Percentiles rank a stretch among this genome's conserved stretches.
Evolutionary conservation across 2,888 invertebrate genomes (phyloP).

Genomic region (Choristoneura rosaceana): DNA sequence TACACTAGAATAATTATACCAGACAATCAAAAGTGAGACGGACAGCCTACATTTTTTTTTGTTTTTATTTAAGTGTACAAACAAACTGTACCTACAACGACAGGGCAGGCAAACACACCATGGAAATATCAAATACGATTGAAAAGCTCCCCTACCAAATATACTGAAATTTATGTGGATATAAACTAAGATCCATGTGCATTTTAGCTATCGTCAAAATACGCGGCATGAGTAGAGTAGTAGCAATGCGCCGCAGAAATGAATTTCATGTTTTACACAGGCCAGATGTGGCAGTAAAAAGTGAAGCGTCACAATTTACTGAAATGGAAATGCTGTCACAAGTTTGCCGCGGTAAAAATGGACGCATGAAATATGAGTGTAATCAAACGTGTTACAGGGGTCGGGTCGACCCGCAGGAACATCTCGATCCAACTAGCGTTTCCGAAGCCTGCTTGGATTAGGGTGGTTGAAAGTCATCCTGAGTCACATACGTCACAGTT

Average conservation of each 20-base stretch:
- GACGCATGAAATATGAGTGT: conserved; percentile 62
- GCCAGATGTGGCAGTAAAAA: conserved; percentile 59
- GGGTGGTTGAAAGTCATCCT: conserved; percentile 1
- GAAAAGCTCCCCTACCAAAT: not conserved
- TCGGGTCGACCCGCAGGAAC: conserved; percentile 27
- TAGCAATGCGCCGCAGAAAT: conserved; percentile 46
- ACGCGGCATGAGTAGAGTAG: not conserved
- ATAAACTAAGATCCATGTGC: not conserved
- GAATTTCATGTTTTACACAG: conserved; percentile 55
- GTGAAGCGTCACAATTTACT: conserved; percentile 63
- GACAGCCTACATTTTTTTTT: no score
- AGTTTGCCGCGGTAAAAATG: conserved; percentile 59
- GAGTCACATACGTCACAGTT: not conserved
- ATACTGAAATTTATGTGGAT: no score
- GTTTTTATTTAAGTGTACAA: no score
- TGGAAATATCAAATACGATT: no score
- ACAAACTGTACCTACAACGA: no score
- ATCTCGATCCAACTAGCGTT: conserved; percentile 8
- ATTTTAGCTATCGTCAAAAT: conserved; percentile 1
- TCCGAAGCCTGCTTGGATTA: conserved; percentile 9
- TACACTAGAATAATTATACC: no score
- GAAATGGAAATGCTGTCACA: conserved; percentile 61
- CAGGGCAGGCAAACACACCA: no score
- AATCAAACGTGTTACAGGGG: conserved; percentile 57
- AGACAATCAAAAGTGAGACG: no score